Evolutionary conservation across 1,140 invertebrate genomes (phyloP).

Genomic region (Drosophila truncata): DNA sequence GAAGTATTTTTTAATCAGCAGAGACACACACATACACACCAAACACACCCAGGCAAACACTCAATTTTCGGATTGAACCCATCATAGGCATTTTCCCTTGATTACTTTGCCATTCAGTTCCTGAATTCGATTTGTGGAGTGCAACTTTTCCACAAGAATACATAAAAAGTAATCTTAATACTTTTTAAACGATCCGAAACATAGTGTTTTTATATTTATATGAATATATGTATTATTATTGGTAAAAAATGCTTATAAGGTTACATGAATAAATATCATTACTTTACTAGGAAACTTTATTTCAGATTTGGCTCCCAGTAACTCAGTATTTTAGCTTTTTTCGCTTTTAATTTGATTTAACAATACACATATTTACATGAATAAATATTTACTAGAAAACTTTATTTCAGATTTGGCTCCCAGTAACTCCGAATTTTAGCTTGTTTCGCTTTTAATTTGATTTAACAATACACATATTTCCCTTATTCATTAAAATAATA

Average conservation of each 20-base stretch:
- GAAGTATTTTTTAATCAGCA: constrained; percentile 49
- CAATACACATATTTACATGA: too few species aligned
- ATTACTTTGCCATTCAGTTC: constrained; percentile 2
- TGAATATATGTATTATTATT: too few species aligned
- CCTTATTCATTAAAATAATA: too few species aligned
- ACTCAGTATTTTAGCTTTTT: neutral
- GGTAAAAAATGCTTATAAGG: neutral
- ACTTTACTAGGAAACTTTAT: neutral
- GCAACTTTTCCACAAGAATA: neutral
- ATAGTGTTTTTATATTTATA: neutral
- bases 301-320: neutral
- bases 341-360: too few species aligned
- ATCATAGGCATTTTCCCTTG: constrained; percentile 27
- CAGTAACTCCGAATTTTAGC: neutral
- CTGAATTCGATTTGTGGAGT: constrained; percentile 5
- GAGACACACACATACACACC: neutral
- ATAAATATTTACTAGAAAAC: neutral
- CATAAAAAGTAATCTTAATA: neutral
- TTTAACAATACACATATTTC: neutral
- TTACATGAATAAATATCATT: neutral
- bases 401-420: neutral
- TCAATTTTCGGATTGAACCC: neutral
- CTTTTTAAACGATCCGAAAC: neutral
- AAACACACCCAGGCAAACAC: neutral
- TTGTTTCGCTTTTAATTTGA: too few species aligned